Evolutionary conservation across 2,888 invertebrate species (phyloP).

Genomic region (Boloria euphrosyne): DNA sequence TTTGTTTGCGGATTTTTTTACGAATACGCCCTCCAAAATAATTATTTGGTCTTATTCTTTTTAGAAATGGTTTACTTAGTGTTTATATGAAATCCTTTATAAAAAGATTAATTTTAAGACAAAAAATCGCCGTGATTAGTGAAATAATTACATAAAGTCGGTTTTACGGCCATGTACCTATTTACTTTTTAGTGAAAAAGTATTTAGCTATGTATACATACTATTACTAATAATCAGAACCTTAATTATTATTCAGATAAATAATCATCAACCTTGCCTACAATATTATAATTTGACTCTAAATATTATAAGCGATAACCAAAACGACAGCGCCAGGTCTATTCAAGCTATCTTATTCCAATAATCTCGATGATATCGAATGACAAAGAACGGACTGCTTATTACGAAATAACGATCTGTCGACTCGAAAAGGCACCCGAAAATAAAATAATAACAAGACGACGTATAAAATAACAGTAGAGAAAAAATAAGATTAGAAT

Average conservation of each 20-base stretch:
- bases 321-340: conserved; percentile 66
- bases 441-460: conserved; percentile 74
- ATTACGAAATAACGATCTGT: conserved; percentile 77
- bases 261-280: not conserved
- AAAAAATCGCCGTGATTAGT: no score
- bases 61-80: no score
- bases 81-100: no score
- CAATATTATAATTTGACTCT: conserved; percentile 54
- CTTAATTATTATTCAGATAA: not conserved
- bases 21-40: no score
- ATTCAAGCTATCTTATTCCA: conserved; percentile 61
- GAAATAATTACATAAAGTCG: no score
- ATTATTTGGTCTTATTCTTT: no score
- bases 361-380: conserved; percentile 75
- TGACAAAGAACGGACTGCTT: conserved; percentile 80
- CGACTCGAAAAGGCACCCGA: conserved; percentile 71
- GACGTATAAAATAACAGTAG: conserved; percentile 70
- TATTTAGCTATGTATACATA: not conserved
- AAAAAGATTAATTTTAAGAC: no score
- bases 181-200: no score
- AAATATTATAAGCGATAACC: conserved; percentile 61
- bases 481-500: conserved; percentile 73
- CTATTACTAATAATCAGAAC: not conserved
- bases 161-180: no score
- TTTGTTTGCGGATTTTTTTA: no score